phyloP scores from a whole-genome alignment of 2,797 vertebrate species.

The Bradypus variegatus region DNA sequence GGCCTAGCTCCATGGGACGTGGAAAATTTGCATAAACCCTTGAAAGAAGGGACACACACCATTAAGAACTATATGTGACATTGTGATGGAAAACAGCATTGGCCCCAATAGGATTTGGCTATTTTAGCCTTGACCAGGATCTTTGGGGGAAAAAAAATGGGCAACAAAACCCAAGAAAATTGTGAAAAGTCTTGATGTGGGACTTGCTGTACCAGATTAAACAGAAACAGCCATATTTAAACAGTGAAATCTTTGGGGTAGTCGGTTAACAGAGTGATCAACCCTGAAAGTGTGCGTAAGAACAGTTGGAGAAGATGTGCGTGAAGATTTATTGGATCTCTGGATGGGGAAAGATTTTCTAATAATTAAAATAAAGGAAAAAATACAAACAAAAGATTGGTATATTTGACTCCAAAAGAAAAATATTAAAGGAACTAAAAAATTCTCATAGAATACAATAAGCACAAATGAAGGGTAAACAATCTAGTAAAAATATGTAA shows the following conservation, averaged over 20 bases:
- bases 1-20: too few relatives aligned
- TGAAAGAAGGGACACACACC: too few relatives aligned
- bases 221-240: neutral
- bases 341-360: neutral
- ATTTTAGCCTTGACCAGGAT: neutral
- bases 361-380: neutral
- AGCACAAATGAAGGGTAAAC: neutral
- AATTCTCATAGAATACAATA: neutral
- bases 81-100: too few relatives aligned
- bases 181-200: neutral
- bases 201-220: neutral
- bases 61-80: neutral
- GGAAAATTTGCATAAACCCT: neutral
- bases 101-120: neutral
- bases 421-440: neutral
- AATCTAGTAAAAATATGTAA: neutral
- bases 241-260: neutral
- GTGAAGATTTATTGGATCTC: neutral
- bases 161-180: neutral
- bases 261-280: fast-evolving
- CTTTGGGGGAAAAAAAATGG: neutral
- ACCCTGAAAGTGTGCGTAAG: neutral
- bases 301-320: neutral
- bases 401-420: neutral
- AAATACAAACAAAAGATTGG: neutral